These are phyloP conservation scores for Oreochromis aureus DNA, from an alignment of 2,113 vertebrate genomes.

Conservation along the genomic window DNA sequence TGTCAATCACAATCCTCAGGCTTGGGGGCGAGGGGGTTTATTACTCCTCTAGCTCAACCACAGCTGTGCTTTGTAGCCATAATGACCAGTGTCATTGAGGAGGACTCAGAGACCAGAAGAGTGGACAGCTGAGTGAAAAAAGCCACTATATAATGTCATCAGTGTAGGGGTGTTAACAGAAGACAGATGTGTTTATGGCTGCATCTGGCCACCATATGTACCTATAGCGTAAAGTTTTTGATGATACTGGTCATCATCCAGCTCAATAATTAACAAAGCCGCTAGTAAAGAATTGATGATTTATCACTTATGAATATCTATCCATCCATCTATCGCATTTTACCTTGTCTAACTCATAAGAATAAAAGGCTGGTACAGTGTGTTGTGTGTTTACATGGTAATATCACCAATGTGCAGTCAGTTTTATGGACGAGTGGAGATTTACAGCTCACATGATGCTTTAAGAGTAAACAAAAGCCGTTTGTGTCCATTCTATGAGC, in stretches of 20 bases:
- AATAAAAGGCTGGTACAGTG: neutral
- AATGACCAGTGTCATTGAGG: neutral
- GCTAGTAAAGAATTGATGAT: neutral
- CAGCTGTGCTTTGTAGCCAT: slow-evolving; percentile 33
- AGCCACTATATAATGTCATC: neutral
- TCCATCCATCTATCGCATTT: neutral
- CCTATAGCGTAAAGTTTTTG: neutral
- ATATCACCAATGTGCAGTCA: neutral
- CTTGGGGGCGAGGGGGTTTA: neutral
- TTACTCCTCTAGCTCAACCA: neutral
- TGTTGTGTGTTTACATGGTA: neutral
- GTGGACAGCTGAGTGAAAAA: slow-evolving; percentile 2
- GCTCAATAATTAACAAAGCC: neutral
- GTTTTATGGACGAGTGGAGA: neutral
- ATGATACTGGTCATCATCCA: neutral
- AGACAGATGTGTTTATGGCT: neutral
- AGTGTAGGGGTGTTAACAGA: neutral
- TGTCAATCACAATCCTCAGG: neutral
- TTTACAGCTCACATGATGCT: slow-evolving; percentile 11
- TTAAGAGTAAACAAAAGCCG: slow-evolving; percentile 6
- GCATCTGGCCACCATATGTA: neutral
- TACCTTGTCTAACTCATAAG: neutral
- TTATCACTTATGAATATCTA: neutral
- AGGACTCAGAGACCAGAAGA: neutral
- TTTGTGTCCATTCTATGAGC: neutral